A percentile compares a stretch with the other conserved stretches of the same genome.
Evolutionary conservation across 2,113 vertebrate genomes (phyloP).

Genomic region (Gobio gobio): DNA sequence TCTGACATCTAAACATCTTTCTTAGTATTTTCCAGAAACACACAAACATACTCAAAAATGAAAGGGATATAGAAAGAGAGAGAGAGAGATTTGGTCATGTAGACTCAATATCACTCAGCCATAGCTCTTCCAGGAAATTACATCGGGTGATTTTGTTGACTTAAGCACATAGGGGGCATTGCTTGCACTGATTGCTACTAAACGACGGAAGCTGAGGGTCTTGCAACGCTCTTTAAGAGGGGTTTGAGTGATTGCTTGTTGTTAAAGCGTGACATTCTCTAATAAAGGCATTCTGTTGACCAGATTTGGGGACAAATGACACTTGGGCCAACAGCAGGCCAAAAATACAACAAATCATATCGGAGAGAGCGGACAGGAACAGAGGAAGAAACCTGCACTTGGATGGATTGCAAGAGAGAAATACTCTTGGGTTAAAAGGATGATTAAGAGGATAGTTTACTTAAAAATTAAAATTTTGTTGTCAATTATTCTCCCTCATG

Average conservation of each 20-base stretch:
- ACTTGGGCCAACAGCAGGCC: conserved; percentile 34
- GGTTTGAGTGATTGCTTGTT: conserved; percentile 57
- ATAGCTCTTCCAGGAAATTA: conserved; percentile 55
- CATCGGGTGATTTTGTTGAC: conserved; percentile 62
- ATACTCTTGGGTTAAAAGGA: background rate
- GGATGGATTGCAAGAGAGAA: background rate
- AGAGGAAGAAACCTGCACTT: background rate
- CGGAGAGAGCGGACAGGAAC: background rate
- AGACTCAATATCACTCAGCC: conserved; percentile 42
- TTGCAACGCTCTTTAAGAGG: conserved; percentile 48
- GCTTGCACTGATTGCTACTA: conserved; percentile 52
- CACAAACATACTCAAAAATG: background rate
- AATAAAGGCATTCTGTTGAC: conserved; percentile 58
- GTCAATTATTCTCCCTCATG: background rate
- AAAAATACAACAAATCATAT: conserved; percentile 44
- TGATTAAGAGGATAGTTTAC: background rate
- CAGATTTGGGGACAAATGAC: conserved; percentile 43
- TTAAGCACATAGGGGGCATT: conserved; percentile 55
- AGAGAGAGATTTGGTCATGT: conserved; percentile 8
- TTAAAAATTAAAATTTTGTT: background rate
- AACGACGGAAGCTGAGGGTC: conserved; percentile 53
- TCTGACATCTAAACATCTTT: background rate
- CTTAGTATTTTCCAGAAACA: background rate
- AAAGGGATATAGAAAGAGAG: background rate
- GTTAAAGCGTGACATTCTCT: conserved; percentile 47